Base-by-base conservation (phyloP, 2,888 invertebrate species). In the Platynereis dumerilii region DNA sequence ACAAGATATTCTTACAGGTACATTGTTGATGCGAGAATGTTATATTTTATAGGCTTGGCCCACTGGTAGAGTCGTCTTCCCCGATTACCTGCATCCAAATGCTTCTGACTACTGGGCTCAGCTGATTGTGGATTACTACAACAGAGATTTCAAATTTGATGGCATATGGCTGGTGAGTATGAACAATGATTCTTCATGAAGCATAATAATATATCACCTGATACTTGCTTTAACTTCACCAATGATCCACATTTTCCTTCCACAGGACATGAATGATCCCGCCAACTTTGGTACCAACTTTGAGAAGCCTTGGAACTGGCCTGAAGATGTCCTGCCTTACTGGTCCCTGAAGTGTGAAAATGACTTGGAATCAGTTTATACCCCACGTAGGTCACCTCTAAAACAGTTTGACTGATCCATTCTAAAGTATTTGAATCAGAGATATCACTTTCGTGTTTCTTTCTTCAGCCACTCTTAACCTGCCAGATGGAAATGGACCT, bases 181-280 rank as follows among this genome's bases (percentile, higher is more conserved):
- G n/a, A 10, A 7, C 20, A n/a, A n/a, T n/a, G n/a, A n/a, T 42
- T n/a, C n/a, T 34, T 34, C 5, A 12, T 7, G 34, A 34, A 12
- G 34, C 7, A 34, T 34, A 34, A 34, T 34, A 34, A 7, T 34
- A 34, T 12, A 34, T 34, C 34, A 34, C 34, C 12, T 34, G 34
- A 12, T 34, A 34, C 34, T 12, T 34, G 34, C 34, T 34, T 7
- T 7, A 34, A 34, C 34, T 34, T 5, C n/a, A n/a, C n/a, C n/a
- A n/a, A n/a, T n/a, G n/a, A n/a, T n/a, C n/a, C n/a, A n/a, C 34
- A 34, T 34, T 26, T 27, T 27, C 26, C 12, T 34, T 60, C 39
- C 54, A 53, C 56, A 81, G 81, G 85, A 85, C 66, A 85, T 85
- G 84, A 85, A 85, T 69, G 84, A 85, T 65, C 84, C 84, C 3